Evolutionary conservation across 2,113 vertebrate genomes (phyloP).

Genomic region (Heloderma charlesbogerti): DNA sequence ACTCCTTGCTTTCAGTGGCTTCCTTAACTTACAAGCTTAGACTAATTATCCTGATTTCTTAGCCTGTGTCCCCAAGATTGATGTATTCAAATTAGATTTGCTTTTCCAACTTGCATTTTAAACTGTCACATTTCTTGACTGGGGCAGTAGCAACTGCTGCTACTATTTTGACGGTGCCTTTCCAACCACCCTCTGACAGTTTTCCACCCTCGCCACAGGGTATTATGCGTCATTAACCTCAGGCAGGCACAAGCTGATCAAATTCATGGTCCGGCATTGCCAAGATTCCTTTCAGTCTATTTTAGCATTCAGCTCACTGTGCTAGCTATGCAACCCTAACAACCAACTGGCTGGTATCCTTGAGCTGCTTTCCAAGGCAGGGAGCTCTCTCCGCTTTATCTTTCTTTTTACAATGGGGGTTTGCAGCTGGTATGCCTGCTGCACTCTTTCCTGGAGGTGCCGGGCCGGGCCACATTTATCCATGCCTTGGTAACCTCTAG

Average conservation of each 20-base stretch:
- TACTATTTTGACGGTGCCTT: slow-evolving; percentile 26
- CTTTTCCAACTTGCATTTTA: background rate
- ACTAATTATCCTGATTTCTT: background rate
- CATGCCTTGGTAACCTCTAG: background rate
- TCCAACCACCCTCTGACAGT: slow-evolving; percentile 51
- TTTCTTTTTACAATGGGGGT: background rate
- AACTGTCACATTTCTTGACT: background rate
- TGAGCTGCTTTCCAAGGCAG: background rate
- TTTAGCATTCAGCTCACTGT: slow-evolving; percentile 51
- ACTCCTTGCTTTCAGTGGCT: background rate
- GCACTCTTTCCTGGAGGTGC: background rate
- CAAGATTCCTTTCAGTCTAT: slow-evolving; percentile 53
- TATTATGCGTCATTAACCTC: background rate
- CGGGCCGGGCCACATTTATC: background rate
- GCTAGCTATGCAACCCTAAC: slow-evolving; percentile 40
- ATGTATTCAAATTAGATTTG: background rate
- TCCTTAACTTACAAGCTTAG: background rate
- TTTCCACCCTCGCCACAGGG: slow-evolving; percentile 38
- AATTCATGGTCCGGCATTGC: slow-evolving; percentile 38
- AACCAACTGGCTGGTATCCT: slow-evolving; percentile 22
- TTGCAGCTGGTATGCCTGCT: background rate
- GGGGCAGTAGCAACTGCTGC: slow-evolving; percentile 29
- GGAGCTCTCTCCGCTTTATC: background rate
- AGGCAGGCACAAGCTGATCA: slow-evolving; percentile 23
- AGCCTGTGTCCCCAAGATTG: background rate